Evolutionary conservation across 1,140 invertebrate species (phyloP).

Genomic region (Papilio machaon): DNA sequence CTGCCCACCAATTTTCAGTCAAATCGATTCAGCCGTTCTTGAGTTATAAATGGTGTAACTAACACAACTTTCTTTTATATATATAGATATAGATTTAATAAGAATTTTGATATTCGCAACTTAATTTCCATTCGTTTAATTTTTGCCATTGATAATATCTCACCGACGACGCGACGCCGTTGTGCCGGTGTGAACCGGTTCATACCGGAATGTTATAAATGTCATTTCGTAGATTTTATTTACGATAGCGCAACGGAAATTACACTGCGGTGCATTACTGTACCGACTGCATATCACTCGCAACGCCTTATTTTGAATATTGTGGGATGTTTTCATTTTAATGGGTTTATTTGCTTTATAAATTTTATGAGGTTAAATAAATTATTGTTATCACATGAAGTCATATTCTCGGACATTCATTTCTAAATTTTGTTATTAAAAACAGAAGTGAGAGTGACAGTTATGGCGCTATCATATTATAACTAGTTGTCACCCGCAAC

Average conservation of each 20-base stretch:
- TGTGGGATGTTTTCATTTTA: background rate
- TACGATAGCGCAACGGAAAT: slow-evolving; percentile 30
- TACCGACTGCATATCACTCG: background rate
- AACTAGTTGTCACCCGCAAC: too few relatives aligned
- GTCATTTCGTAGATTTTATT: slow-evolving; percentile 22
- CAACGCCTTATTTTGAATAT: slow-evolving; percentile 6
- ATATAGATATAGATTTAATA: too few relatives aligned
- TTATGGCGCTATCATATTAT: too few relatives aligned
- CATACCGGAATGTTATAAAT: slow-evolving; percentile 25
- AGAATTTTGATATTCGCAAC: too few relatives aligned
- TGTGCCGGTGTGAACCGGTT: background rate
- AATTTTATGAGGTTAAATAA: background rate
- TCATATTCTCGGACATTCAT: too few relatives aligned
- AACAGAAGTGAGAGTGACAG: too few relatives aligned
- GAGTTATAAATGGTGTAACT: too few relatives aligned
- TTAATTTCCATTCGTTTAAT: slow-evolving; percentile 4
- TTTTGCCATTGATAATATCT: background rate
- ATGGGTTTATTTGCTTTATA: background rate
- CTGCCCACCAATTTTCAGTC: too few relatives aligned
- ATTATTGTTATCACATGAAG: too few relatives aligned
- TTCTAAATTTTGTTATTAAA: too few relatives aligned
- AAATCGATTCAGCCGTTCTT: too few relatives aligned
- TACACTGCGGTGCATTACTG: slow-evolving; percentile 25
- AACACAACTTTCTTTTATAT: too few relatives aligned
- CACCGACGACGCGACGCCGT: background rate